Percentiles rank a stretch among this genome's conserved stretches.
These are phyloP conservation scores for Pseudomyrmex concolor DNA, from an alignment of 1,140 invertebrate genomes.

Conservation along the genomic window DNA sequence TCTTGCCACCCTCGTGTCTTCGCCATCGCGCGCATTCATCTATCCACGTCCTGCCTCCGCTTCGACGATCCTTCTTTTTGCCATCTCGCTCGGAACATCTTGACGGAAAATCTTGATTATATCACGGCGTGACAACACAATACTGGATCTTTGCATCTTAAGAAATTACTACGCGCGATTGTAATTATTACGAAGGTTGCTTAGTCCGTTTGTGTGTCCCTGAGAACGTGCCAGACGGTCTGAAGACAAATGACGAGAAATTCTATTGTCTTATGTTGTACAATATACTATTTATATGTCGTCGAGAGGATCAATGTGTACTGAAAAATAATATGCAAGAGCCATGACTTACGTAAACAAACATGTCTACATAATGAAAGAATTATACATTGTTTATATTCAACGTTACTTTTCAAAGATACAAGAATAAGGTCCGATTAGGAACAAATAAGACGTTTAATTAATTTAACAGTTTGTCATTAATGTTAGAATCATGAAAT, in stretches of 20 bases:
- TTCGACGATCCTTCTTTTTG: constrained; percentile 42
- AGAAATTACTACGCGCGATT: constrained; percentile 54
- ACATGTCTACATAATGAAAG: too few relatives aligned
- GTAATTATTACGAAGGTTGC: not conserved
- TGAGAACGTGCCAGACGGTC: not conserved
- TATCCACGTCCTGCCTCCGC: constrained; percentile 60
- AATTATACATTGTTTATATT: too few relatives aligned
- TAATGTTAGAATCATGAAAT: too few relatives aligned
- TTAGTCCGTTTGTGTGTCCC: not conserved
- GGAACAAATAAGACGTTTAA: too few relatives aligned
- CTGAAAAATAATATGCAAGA: not conserved
- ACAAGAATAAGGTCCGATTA: too few relatives aligned
- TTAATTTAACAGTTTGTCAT: too few relatives aligned
- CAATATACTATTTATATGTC: too few relatives aligned
- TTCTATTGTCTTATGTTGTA: not conserved
- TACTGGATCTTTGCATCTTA: constrained; percentile 19
- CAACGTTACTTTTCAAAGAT: too few relatives aligned
- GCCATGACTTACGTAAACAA: not conserved
- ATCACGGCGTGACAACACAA: constrained; percentile 17
- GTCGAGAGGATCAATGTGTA: not conserved
- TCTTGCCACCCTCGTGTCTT: constrained; percentile 10
- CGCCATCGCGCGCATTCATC: constrained; percentile 62
- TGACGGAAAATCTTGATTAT: constrained; percentile 33
- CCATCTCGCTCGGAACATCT: constrained; percentile 15
- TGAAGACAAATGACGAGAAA: constrained; percentile 8